These are phyloP conservation scores for Serripes groenlandicus DNA, from an alignment of 2,888 invertebrate genomes.

Conservation along the genomic window DNA sequence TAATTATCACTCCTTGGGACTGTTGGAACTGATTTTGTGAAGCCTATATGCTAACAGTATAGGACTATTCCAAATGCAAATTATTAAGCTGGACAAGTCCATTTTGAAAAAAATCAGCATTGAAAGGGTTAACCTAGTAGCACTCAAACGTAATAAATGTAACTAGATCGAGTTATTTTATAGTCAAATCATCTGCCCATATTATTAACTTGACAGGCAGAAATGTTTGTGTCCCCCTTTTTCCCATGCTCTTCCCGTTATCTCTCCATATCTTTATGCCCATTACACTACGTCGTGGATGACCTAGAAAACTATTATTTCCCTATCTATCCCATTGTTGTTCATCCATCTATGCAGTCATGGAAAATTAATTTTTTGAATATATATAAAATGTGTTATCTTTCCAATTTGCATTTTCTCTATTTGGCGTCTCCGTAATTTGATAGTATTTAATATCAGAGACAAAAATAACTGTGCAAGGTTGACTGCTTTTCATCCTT, in stretches of 20 bases:
- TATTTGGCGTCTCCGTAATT: neutral
- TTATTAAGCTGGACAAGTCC: no score
- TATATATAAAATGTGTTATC: constrained; percentile 12
- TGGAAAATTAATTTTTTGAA: constrained; percentile 16
- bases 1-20: no score
- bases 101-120: neutral
- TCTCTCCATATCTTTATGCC: constrained; percentile 6
- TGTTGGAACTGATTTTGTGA: no score
- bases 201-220: no score
- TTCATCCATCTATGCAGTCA: constrained; percentile 14
- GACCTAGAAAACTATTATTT: constrained; percentile 29
- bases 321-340: neutral
- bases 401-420: constrained; percentile 4
- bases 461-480: neutral
- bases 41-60: no score
- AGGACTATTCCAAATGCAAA: no score
- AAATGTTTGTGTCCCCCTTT: no score
- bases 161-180: no score
- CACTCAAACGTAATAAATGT: no score
- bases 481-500: no score
- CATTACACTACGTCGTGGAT: constrained; percentile 16
- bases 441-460: neutral
- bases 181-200: no score
- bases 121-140: neutral
- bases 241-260: neutral